Percentiles rank a stretch among this genome's conserved stretches.
Evolutionary conservation across 2,113 vertebrate genomes (phyloP).

Genomic region (Caranx melampygus): DNA sequence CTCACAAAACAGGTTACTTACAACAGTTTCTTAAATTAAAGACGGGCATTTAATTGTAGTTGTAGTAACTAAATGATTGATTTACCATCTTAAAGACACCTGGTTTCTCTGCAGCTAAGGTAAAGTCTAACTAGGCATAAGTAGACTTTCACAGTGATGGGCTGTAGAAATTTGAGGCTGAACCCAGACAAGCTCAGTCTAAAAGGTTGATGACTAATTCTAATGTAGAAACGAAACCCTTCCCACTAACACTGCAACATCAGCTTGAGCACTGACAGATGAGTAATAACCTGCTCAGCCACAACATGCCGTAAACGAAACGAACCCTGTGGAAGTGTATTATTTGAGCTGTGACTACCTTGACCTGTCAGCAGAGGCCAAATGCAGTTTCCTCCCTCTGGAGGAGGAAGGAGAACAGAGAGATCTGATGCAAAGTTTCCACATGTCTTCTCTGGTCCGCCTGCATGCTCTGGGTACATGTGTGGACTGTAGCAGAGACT

Average conservation of each 20-base stretch:
- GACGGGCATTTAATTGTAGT: no score
- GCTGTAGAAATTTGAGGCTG: no score
- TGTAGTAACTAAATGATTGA: no score
- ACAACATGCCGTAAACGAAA: slow-evolving; percentile 1
- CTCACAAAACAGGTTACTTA: no score
- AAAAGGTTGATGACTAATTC: neutral
- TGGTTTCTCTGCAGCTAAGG: no score
- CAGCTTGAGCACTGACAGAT: neutral
- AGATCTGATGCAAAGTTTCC: slow-evolving; percentile 14
- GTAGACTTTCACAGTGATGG: no score
- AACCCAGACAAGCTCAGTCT: no score
- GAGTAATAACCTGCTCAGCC: slow-evolving; percentile 7
- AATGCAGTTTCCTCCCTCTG: neutral
- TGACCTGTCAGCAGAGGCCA: neutral
- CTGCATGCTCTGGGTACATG: neutral
- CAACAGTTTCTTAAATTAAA: no score
- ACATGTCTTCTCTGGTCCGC: neutral
- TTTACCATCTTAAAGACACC: no score
- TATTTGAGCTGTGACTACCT: neutral
- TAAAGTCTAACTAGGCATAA: no score
- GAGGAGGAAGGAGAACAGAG: slow-evolving; percentile 7
- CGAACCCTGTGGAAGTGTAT: neutral
- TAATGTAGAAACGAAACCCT: neutral
- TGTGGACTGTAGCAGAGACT: neutral
- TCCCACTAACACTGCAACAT: neutral